Percentiles rank a stretch among this genome's conserved stretches.
Conservation (phyloP, 1,140 invertebrate species). For the Mylabris phalerata region DNA sequence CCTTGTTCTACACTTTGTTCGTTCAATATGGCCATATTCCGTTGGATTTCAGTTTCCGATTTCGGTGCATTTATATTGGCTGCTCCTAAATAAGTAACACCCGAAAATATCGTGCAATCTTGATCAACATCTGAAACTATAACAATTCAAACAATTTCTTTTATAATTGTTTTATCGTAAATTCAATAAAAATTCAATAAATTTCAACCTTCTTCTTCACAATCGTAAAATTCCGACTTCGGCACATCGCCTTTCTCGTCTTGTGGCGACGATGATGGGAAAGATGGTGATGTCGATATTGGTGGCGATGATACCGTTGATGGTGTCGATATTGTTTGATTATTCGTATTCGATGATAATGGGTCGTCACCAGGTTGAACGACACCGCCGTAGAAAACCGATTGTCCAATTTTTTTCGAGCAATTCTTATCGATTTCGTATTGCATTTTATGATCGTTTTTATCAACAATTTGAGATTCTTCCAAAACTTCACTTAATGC, state of each 20-base stretch:
- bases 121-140: constrained; percentile 69
- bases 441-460: constrained; percentile 30
- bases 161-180: no score
- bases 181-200: constrained; percentile 1
- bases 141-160: neutral
- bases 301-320: neutral
- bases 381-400: constrained; percentile 45
- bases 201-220: constrained; percentile 47
- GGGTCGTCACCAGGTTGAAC: constrained; percentile 40
- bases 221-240: constrained; percentile 54
- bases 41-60: constrained; percentile 90
- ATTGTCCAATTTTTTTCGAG: constrained; percentile 40
- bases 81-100: constrained; percentile 90
- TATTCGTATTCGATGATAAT: constrained; percentile 17
- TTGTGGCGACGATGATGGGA: constrained; percentile 38
- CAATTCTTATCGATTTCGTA: constrained; percentile 28
- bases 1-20: constrained; percentile 65
- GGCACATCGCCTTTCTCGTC: constrained; percentile 69
- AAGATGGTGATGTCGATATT: no score
- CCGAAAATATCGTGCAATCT: constrained; percentile 86
- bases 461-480: constrained; percentile 36
- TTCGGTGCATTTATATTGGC: constrained; percentile 89
- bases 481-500: constrained; percentile 65
- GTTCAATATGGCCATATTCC: constrained; percentile 88
- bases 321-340: neutral